Conservation (phyloP, 2,113 vertebrate genomes). For the Datnioides undecimradiatus region DNA sequence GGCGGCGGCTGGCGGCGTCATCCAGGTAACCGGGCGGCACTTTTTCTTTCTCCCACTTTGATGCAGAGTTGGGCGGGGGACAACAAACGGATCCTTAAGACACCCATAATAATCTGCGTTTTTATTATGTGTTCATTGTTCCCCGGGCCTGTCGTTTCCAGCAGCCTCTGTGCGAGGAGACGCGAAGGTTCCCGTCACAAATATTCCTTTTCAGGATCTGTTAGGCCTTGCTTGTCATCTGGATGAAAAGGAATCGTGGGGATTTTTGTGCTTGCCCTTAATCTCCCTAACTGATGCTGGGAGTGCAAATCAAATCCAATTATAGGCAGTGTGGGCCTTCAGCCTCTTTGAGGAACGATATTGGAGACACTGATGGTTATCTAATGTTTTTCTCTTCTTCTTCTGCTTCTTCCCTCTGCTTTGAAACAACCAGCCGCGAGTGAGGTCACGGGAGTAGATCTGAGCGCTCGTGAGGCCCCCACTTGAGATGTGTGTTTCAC, state of each 20-base stretch:
- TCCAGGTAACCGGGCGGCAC: constrained; percentile 37
- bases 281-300: constrained; percentile 82
- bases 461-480: constrained; percentile 23
- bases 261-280: constrained; percentile 80
- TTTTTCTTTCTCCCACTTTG: constrained; percentile 25
- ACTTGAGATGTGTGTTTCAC: constrained; percentile 19
- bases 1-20: no score
- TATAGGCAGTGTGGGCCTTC: constrained; percentile 77
- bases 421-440: constrained; percentile 35
- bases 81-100: constrained; percentile 36
- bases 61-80: background rate
- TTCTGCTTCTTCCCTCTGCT: constrained; percentile 25
- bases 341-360: constrained; percentile 76
- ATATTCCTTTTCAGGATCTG: constrained; percentile 77
- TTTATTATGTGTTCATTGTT: constrained; percentile 65
- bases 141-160: constrained; percentile 39
- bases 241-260: constrained; percentile 79
- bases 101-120: constrained; percentile 47
- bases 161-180: constrained; percentile 46
- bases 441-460: constrained; percentile 63
- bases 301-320: constrained; percentile 82
- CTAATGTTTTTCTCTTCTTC: constrained; percentile 42
- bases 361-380: constrained; percentile 78
- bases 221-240: constrained; percentile 77
- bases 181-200: constrained; percentile 65